Base-by-base conservation (phyloP, 2,113 vertebrate genomes). In the Psephotus haematonotus region DNA sequence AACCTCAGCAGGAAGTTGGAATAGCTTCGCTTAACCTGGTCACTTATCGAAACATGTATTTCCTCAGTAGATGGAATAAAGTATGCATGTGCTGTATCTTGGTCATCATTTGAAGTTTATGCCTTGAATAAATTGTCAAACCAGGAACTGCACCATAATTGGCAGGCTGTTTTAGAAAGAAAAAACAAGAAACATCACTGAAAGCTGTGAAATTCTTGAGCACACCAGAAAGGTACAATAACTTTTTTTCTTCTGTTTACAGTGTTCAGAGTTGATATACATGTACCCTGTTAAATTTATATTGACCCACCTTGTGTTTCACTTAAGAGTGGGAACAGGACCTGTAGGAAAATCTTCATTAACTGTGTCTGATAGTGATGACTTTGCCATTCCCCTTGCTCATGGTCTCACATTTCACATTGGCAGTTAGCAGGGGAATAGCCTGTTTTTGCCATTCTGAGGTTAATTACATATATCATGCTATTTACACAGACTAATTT, bases 391-490 rank as follows among this genome's bases (percentile, higher is more conserved):
- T 86, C 15, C 68, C 78, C 33, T 86, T 93, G 60, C 67, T 47
- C 86, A 63, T 83, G 52, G 47, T 83, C 57, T 65, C 35, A 15
- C 35, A 44, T 96, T 97, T 97, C 8, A 44, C 17, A 3, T 81
- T 88, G 93, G 31, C 84, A 46, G 37, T 80, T 84, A 70, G 31
- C 9, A 35, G 46, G 31, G 9, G 33, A 12, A 33, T 28, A 47
- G 4, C 3, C 35, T 93, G 2, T 16, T 84, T 81, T 75, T 93
- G 27, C 23, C 35, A 31, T 11, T 85, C 46, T 91, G 33, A 80
- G 28, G 57, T 96, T 95, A 92, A 71, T 86, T 86, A 63, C 8
- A 29, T 92, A 89, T 92, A 78, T 72, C 6, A 7, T 92, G 33
- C n/a, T 82, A 6, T 85, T 83, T 86, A 46, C 28, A 39, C 71